Evolutionary conservation across 1,140 invertebrate species (phyloP).

Genomic region (Drosophila sucinea): DNA sequence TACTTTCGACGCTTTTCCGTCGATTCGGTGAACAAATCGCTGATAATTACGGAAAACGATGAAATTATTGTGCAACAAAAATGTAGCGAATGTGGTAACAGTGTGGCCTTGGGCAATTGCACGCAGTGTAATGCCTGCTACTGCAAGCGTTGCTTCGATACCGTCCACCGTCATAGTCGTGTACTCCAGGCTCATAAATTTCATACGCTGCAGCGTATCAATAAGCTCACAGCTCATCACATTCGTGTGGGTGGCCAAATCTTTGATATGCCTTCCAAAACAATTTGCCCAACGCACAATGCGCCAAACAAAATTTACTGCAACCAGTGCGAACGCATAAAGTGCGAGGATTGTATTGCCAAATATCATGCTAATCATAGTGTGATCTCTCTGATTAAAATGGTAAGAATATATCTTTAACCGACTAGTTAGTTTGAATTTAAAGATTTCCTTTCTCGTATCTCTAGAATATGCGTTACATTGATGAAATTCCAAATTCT

Average conservation of each 20-base stretch:
- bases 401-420: constrained; percentile 27
- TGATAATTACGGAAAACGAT: constrained; percentile 2
- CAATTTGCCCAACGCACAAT: constrained; percentile 34
- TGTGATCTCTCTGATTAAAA: not conserved
- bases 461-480: constrained; percentile 37
- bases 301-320: constrained; percentile 39
- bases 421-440: too few relatives aligned
- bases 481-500: constrained; percentile 35
- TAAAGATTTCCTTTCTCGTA: not conserved
- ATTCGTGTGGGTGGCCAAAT: constrained; percentile 33
- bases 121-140: constrained; percentile 60
- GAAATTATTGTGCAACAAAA: constrained; percentile 28
- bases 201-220: not conserved
- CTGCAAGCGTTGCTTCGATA: constrained; percentile 62
- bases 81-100: constrained; percentile 61
- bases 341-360: constrained; percentile 24
- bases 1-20: constrained; percentile 29
- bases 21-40: constrained; percentile 36
- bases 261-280: constrained; percentile 33
- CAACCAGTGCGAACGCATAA: constrained; percentile 2
- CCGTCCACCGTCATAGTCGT: constrained; percentile 61
- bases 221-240: not conserved
- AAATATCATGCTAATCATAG: constrained; percentile 20
- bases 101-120: constrained; percentile 46
- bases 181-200: constrained; percentile 57